Evolutionary conservation across 2,888 invertebrate species (phyloP), one percentile per base, ranked within the genome.

Genomic region (Meiosimyza decipiens): DNA sequence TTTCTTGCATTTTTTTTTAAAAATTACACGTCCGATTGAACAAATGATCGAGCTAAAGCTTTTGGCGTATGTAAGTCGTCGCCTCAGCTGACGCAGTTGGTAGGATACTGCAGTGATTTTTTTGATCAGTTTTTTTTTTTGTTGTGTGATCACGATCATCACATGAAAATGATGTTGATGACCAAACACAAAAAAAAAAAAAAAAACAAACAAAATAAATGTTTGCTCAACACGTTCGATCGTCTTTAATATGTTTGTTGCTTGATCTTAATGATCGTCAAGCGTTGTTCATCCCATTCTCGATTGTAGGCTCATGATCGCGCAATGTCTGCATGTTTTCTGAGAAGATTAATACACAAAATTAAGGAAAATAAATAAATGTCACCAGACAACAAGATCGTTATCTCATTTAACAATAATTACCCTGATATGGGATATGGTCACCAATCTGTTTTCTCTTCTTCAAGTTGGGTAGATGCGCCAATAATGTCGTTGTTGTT

Each of bases 281-380:
- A 40, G 40, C 40, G 40, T 40, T 1, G 1, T 40, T 40, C 40
- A 9, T 40, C 40, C 40, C 40, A 4, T 28, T 28, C 28, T 28
- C 4, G 28, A 28, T 28, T 3, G 40, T 40, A 40, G 9, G 40
- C 40, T 40, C 9, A 40, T 40, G 40, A 40, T 40, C 40, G 40
- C 40, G 40, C 40, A 40, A 6, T 40, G 40, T 40, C 18, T 59
- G 60, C 69, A 60, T 71, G 71, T 71, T 82, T 85, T 85, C 85
- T 81, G 79, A 82, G 84, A 85, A 85, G 86, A 86, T 87, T 86
- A 86, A 86, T 87, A 85, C 86, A 82, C 83, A 79, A 87, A 86
- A 86, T 86, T 87, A 86, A 86, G 86, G 85, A 86, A 87, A 86
- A 85, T 87, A 86, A 86, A 86, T 86, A 86, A 87, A 86, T 86